phyloP scores from a whole-genome alignment of 2,113 vertebrate genomes.

The Cyrtonyx montezumae region DNA sequence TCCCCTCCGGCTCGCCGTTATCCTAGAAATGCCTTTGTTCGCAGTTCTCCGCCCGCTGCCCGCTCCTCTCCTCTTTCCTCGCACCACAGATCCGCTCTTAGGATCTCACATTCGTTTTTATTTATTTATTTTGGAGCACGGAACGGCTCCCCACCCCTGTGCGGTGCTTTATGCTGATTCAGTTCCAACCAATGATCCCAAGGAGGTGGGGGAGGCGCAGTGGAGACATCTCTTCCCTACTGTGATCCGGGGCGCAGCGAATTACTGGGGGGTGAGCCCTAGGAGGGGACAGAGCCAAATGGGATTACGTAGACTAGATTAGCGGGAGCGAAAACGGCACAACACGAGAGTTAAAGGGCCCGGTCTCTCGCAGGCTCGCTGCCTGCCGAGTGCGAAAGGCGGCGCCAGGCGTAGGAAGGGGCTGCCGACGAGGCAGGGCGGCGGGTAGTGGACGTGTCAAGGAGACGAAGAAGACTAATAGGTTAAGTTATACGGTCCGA shows the following conservation, averaged over 20 bases:
- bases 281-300: background rate
- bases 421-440: background rate
- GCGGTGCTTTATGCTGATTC: constrained; percentile 76
- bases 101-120: background rate
- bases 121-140: background rate
- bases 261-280: background rate
- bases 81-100: background rate
- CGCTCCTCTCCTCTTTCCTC: background rate
- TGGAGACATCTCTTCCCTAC: background rate
- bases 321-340: background rate
- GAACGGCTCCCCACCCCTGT: background rate
- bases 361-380: background rate
- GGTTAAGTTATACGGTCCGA: background rate
- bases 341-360: background rate
- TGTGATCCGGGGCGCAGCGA: background rate
- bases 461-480: background rate
- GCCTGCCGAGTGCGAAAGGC: background rate
- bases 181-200: constrained; percentile 61
- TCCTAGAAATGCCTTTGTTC: constrained; percentile 74
- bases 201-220: background rate
- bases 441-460: background rate
- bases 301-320: background rate
- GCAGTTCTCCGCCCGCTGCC: background rate
- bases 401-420: background rate
- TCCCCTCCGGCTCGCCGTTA: constrained; percentile 49